Percentiles rank a stretch among this genome's conserved stretches.
phyloP scores from a whole-genome alignment of 2,888 invertebrate genomes.

The Caenorhabditis sp. region DNA sequence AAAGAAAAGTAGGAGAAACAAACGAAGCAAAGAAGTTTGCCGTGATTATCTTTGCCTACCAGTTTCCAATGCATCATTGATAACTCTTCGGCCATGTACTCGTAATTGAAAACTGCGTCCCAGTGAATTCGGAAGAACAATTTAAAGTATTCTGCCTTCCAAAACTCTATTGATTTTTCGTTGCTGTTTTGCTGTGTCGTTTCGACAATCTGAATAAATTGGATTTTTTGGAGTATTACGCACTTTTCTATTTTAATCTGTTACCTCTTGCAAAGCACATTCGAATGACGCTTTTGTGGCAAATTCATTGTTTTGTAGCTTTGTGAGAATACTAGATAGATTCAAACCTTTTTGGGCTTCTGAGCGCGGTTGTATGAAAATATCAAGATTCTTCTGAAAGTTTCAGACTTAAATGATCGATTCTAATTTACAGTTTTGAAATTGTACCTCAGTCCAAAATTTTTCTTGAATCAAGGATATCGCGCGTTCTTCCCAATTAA shows the following conservation, averaged over 20 bases:
- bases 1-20: not conserved
- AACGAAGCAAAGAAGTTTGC: too few relatives aligned
- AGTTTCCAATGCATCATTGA: not conserved
- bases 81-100: not conserved
- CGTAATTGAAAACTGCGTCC: not conserved
- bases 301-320: not conserved
- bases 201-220: not conserved
- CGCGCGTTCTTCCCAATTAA: too few relatives aligned
- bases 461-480: too few relatives aligned
- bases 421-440: too few relatives aligned
- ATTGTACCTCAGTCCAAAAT: too few relatives aligned
- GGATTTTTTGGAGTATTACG: not conserved
- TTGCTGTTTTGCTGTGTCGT: not conserved
- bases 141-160: conserved; percentile 7
- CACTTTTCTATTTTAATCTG: not conserved
- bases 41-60: not conserved
- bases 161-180: not conserved
- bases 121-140: conserved; percentile 13
- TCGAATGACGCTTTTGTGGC: not conserved
- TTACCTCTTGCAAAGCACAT: conserved; percentile 1
- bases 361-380: not conserved
- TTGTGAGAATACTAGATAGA: not conserved
- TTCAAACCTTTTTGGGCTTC: not conserved
- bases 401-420: not conserved
- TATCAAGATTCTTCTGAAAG: not conserved